Evolutionary conservation across 2,797 vertebrate genomes (phyloP).

Genomic region (Synanceia verrucosa): DNA sequence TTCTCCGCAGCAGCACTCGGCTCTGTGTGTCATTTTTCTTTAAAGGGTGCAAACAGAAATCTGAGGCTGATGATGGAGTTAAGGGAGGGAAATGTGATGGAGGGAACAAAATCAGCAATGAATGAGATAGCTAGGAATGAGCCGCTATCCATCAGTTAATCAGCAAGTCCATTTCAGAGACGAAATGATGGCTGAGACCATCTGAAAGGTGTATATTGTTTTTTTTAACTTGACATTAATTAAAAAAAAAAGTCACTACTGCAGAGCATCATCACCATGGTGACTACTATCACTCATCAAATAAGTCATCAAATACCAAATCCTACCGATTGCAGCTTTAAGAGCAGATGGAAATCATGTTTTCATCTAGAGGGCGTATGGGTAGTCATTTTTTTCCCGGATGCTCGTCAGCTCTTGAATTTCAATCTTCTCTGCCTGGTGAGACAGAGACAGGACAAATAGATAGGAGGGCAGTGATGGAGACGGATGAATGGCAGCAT

Average conservation of each 20-base stretch:
- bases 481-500: background rate
- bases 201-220: background rate
- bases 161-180: background rate
- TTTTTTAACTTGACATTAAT: background rate
- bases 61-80: background rate
- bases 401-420: slow-evolving; percentile 28
- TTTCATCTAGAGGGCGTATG: slow-evolving; percentile 24
- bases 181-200: background rate
- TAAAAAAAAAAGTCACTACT: background rate
- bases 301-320: slow-evolving; percentile 4
- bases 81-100: background rate
- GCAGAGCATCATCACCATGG: background rate
- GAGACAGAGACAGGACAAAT: background rate
- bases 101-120: background rate
- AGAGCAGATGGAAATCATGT: slow-evolving; percentile 5
- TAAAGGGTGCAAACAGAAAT: slow-evolving; percentile 6
- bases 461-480: background rate
- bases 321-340: slow-evolving; percentile 1
- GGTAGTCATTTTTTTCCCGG: background rate
- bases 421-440: background rate
- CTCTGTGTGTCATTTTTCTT: slow-evolving; percentile 2
- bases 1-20: slow-evolving; percentile 3
- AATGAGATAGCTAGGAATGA: background rate
- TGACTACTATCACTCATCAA: background rate
- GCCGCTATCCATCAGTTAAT: slow-evolving; percentile 6